Conservation (phyloP, 2,797 vertebrate species). For the Mus minutoides region DNA sequence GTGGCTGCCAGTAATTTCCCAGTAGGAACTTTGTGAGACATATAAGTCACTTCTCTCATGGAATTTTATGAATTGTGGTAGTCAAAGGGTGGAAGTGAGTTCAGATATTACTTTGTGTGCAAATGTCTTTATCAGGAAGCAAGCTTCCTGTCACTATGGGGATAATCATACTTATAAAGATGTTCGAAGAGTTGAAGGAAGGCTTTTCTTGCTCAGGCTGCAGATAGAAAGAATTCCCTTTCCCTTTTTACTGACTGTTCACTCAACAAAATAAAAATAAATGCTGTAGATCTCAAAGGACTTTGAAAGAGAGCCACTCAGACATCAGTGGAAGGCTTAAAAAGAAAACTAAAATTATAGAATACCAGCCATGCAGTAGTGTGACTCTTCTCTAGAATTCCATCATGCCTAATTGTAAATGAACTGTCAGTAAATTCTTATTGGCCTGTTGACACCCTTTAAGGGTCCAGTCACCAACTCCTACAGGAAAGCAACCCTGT, state of each 20-base stretch:
- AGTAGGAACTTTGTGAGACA: slow-evolving; percentile 59
- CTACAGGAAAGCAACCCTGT: background rate
- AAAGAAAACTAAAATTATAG: background rate
- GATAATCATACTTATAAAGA: slow-evolving; percentile 63
- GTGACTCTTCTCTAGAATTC: background rate
- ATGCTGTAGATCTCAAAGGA: background rate
- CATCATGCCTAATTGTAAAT: background rate
- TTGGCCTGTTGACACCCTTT: background rate
- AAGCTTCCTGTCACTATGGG: slow-evolving; percentile 58
- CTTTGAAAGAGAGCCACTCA: background rate
- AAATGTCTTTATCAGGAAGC: slow-evolving; percentile 70
- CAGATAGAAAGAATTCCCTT: slow-evolving; percentile 22
- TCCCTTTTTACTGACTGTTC: slow-evolving; percentile 16
- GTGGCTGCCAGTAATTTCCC: slow-evolving; percentile 47
- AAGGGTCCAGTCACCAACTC: background rate
- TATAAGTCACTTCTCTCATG: slow-evolving; percentile 71
- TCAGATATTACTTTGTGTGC: slow-evolving; percentile 62
- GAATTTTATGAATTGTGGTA: slow-evolving; percentile 66
- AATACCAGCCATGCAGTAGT: background rate
- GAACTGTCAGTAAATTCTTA: background rate
- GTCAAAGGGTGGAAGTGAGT: slow-evolving; percentile 70
- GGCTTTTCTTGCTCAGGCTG: slow-evolving; percentile 16
- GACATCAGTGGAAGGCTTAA: background rate
- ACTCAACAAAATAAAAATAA: slow-evolving; percentile 7
- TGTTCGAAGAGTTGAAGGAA: slow-evolving; percentile 52